Percentiles rank a stretch among this genome's conserved stretches.
Evolutionary conservation across 2,797 vertebrate genomes (phyloP).

Genomic region (Notoglanidium macrostoma): DNA sequence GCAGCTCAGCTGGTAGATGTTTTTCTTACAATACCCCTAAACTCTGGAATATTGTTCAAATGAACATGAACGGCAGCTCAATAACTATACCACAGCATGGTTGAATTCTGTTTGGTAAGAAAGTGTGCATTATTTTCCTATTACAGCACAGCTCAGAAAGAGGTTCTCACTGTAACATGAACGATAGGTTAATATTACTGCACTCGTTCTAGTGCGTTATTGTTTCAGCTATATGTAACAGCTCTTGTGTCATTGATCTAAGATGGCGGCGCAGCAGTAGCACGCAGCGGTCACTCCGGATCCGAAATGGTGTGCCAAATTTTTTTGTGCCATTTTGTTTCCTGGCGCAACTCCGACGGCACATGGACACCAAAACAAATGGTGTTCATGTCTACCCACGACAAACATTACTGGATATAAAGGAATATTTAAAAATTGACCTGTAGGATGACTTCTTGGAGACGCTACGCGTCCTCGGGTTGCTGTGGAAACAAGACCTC

Average conservation of each 20-base stretch:
- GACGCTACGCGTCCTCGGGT: no score
- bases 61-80: not conserved
- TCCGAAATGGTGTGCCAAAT: no score
- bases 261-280: no score
- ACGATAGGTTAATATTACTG: not conserved
- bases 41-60: not conserved
- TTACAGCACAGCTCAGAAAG: not conserved
- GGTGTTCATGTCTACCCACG: no score
- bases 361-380: no score
- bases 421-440: no score
- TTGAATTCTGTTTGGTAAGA: not conserved
- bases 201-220: not conserved
- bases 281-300: no score
- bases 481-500: no score
- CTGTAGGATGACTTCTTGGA: no score
- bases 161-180: not conserved
- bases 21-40: not conserved
- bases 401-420: no score
- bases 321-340: no score
- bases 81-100: not conserved
- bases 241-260: not conserved
- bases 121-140: not conserved
- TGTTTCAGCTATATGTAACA: not conserved
- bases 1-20: not conserved
- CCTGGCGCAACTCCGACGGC: no score